A percentile compares a stretch with the other conserved stretches of the same genome.
Evolutionary conservation across 37 sponge, comb jelly and placozoan species (phyloP).

Genomic region (Chondrilla cf. caribensis): DNA sequence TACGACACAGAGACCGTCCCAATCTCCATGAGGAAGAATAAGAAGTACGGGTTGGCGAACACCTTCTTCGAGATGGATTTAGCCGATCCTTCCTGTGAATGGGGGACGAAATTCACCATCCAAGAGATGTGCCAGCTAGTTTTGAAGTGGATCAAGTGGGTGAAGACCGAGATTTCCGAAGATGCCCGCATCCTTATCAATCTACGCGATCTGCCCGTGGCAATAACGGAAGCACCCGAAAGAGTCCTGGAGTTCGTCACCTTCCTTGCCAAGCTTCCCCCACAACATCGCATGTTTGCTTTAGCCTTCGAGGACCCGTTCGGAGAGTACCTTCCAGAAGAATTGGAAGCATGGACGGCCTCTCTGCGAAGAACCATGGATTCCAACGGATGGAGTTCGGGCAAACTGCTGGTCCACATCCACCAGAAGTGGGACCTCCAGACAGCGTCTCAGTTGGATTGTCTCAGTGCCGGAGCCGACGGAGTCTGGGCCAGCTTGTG

Average conservation of each 20-base stretch:
- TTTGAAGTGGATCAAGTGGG: slow-evolving; percentile 59
- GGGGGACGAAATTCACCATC: slow-evolving; percentile 57
- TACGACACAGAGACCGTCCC: slow-evolving; percentile 65
- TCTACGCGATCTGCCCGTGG: slow-evolving; percentile 69
- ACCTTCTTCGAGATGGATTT: slow-evolving; percentile 78
- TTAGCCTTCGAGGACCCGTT: slow-evolving; percentile 74
- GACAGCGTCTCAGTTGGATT: slow-evolving; percentile 63
- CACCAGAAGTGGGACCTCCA: slow-evolving; percentile 86
- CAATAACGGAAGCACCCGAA: slow-evolving; percentile 57
- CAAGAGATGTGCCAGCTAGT: slow-evolving; percentile 57
- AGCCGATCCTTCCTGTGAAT: slow-evolving; percentile 24
- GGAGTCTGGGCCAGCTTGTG: slow-evolving; percentile 88
- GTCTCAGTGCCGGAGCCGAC: slow-evolving; percentile 74
- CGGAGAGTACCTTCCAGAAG: slow-evolving; percentile 77
- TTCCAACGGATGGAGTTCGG: slow-evolving; percentile 60
- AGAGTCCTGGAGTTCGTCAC: slow-evolving; percentile 53
- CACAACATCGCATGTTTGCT: slow-evolving; percentile 42
- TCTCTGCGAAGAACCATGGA: slow-evolving; percentile 66
- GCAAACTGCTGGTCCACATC: slow-evolving; percentile 63
- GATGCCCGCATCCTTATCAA: slow-evolving; percentile 66
- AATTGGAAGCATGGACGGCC: slow-evolving; percentile 76
- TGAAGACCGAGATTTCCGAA: slow-evolving; percentile 17
- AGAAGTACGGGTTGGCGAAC: slow-evolving; percentile 57
- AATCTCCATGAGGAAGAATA: slow-evolving; percentile 54
- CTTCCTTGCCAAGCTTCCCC: slow-evolving; percentile 58